Conservation (phyloP, 2,888 invertebrate genomes). For the Scaptomyza flava region DNA sequence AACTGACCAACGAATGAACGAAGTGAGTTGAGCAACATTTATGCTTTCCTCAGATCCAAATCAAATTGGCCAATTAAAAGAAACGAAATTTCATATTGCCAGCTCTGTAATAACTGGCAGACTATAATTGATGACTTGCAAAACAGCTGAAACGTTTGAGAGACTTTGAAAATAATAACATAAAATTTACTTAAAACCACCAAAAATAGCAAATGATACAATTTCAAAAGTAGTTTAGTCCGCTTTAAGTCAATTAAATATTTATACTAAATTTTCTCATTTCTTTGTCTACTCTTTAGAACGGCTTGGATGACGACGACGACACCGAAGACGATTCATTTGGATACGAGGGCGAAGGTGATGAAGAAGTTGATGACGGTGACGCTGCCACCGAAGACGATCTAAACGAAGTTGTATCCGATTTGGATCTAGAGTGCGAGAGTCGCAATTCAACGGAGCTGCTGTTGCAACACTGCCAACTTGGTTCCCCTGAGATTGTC, state of each 20-base stretch:
- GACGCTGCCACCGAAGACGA: slow-evolving; percentile 82
- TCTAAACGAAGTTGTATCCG: slow-evolving; percentile 79
- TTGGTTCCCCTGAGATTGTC: slow-evolving; percentile 60
- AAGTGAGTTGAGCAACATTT: slow-evolving; percentile 41
- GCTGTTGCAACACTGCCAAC: slow-evolving; percentile 65
- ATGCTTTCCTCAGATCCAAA: slow-evolving; percentile 50
- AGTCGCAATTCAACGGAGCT: slow-evolving; percentile 69
- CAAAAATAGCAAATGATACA: not conserved
- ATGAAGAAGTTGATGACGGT: slow-evolving; percentile 30
- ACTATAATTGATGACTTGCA: not conserved
- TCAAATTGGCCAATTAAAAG: slow-evolving; percentile 70
- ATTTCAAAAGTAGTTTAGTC: not conserved
- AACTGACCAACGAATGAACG: slow-evolving; percentile 35
- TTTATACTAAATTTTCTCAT: not conserved
- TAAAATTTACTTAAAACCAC: not conserved
- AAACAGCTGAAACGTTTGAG: not conserved
- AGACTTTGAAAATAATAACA: not conserved
- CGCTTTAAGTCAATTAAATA: not conserved
- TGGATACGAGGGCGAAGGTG: slow-evolving; percentile 70
- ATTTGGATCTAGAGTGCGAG: slow-evolving; percentile 75
- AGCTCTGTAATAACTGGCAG: slow-evolving; percentile 16
- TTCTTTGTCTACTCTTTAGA: slow-evolving; percentile 46
- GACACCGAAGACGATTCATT: slow-evolving; percentile 71
- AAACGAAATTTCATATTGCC: slow-evolving; percentile 42
- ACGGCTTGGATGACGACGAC: slow-evolving; percentile 76